Percentiles rank a stretch among this genome's conserved stretches.
These are phyloP conservation scores for Pteropus rufus DNA, from an alignment of 2,797 vertebrate species.

Conservation along the genomic window DNA sequence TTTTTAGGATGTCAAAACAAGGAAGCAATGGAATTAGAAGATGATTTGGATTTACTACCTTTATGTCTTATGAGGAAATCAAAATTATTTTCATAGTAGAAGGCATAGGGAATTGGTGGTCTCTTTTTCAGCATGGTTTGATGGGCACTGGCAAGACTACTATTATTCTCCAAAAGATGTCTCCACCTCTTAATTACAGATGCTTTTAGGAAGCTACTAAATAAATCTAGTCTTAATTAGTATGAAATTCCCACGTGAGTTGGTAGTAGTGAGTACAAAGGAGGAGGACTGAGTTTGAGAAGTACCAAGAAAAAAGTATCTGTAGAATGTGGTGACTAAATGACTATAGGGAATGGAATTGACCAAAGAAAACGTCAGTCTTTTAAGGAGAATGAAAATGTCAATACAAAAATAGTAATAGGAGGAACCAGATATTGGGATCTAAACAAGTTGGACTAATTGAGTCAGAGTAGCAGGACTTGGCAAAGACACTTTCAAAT, in stretches of 20 bases:
- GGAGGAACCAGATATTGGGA: not conserved
- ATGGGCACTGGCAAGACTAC: not conserved
- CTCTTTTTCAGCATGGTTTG: not conserved
- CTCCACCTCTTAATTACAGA: not conserved
- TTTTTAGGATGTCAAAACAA: not conserved
- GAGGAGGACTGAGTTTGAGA: not conserved
- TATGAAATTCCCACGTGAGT: not conserved
- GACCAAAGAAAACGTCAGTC: not conserved
- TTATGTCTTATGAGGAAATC: not conserved
- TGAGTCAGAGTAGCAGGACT: not conserved
- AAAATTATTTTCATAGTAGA: slow-evolving; percentile 37
- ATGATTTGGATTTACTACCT: not conserved
- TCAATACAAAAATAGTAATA: not conserved
- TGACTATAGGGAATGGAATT: not conserved
- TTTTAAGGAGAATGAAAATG: not conserved
- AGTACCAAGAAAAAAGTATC: not conserved
- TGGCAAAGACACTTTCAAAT: not conserved
- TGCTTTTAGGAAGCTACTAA: not conserved
- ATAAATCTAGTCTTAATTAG: not conserved
- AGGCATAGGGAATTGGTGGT: not conserved
- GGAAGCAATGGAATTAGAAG: not conserved
- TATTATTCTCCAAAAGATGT: not conserved
- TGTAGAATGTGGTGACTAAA: not conserved
- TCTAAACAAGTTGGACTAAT: not conserved
- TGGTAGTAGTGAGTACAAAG: not conserved